Evolutionary conservation across 2,888 invertebrate species (phyloP).

Genomic region (Lamproptera curius): DNA sequence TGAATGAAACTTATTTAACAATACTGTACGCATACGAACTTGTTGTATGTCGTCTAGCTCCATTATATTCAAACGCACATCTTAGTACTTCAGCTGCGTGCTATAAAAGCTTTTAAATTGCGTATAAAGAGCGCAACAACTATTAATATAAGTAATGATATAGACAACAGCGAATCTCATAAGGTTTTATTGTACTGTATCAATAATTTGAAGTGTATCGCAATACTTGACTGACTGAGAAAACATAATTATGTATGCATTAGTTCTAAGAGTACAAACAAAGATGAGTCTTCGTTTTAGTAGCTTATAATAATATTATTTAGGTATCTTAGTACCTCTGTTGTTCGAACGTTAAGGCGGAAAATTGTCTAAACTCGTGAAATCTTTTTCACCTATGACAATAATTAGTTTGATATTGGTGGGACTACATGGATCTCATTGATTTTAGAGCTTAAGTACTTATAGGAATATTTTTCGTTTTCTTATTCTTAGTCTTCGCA

Average conservation of each 20-base stretch:
- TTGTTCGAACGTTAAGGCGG: too few species aligned
- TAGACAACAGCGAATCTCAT: constrained; percentile 2
- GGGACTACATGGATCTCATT: too few species aligned
- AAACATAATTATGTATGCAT: constrained; percentile 16
- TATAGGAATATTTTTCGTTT: too few species aligned
- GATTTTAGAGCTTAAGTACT: too few species aligned
- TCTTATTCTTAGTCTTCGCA: too few species aligned
- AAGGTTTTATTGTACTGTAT: not conserved
- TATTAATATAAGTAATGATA: constrained; percentile 15
- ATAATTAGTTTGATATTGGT: too few species aligned
- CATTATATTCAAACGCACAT: constrained; percentile 28
- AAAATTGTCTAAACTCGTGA: too few species aligned
- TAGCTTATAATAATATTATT: too few species aligned
- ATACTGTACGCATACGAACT: constrained; percentile 28
- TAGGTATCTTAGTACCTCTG: too few species aligned
- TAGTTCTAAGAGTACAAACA: constrained; percentile 22
- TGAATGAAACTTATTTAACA: constrained; percentile 45
- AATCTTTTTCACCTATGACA: too few species aligned
- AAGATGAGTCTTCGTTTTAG: too few species aligned
- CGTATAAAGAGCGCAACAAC: constrained; percentile 24
- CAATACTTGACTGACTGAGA: not conserved
- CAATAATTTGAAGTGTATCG: not conserved
- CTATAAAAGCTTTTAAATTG: constrained; percentile 28
- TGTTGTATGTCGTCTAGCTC: constrained; percentile 18
- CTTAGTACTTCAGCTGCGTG: constrained; percentile 24